phyloP scores from a whole-genome alignment of 2,888 invertebrate genomes.

The Heliconius erato region DNA sequence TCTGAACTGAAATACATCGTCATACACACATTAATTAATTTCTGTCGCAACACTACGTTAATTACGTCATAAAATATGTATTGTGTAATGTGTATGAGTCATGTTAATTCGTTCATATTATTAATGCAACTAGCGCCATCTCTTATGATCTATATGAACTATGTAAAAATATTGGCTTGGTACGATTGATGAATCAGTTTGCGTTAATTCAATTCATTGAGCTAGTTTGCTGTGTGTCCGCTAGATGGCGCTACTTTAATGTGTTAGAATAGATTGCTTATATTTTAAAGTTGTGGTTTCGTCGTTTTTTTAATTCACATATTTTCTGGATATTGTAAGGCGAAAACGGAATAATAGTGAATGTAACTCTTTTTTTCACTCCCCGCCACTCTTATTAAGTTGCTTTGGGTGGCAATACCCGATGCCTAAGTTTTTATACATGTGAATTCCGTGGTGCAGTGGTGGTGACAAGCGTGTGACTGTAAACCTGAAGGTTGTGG shows the following conservation, averaged over 20 bases:
- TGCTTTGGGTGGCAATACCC: no score
- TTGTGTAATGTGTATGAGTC: not conserved
- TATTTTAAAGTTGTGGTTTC: not conserved
- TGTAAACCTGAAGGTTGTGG: no score
- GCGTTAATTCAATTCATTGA: not conserved
- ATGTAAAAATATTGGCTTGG: not conserved
- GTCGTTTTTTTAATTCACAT: no score
- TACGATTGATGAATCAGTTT: not conserved
- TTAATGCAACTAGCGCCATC: not conserved
- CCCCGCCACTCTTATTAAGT: no score
- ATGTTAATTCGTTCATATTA: not conserved
- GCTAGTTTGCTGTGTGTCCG: not conserved
- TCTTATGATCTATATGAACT: slow-evolving; percentile 16
- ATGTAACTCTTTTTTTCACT: no score
- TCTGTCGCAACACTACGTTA: not conserved
- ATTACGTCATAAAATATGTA: not conserved
- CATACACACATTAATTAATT: not conserved
- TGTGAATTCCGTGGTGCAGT: no score
- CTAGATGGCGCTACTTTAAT: not conserved
- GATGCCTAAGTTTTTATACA: no score
- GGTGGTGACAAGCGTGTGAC: no score
- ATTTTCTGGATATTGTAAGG: no score
- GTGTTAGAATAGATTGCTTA: not conserved
- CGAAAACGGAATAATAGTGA: no score
- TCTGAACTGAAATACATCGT: not conserved